Percentiles rank a stretch among this genome's conserved stretches.
phyloP scores from a whole-genome alignment of 2,113 vertebrate species.

The Clupea harengus region DNA sequence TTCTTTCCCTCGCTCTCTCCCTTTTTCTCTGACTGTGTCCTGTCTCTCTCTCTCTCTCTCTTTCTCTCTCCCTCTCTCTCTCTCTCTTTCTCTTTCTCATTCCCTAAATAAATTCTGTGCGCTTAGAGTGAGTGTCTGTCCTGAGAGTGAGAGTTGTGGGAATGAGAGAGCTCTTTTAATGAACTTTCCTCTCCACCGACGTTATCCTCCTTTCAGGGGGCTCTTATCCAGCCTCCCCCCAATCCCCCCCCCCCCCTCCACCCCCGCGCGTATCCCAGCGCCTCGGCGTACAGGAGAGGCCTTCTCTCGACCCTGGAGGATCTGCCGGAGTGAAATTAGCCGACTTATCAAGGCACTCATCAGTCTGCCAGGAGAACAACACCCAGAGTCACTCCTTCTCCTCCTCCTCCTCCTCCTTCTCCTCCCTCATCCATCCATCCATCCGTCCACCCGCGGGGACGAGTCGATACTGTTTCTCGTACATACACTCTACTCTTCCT shows the following conservation, averaged over 20 bases:
- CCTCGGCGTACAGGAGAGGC: background rate
- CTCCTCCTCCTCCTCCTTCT: background rate
- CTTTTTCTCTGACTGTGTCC: background rate
- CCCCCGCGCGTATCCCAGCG: background rate
- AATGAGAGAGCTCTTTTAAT: background rate
- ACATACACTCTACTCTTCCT: background rate
- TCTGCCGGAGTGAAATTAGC: background rate
- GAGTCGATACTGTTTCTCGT: background rate
- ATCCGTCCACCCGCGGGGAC: background rate
- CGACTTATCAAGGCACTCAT: slow-evolving; percentile 11
- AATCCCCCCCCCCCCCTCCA: background rate
- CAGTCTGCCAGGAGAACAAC: background rate
- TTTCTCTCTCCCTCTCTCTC: slow-evolving; percentile 43
- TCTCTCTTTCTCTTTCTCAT: slow-evolving; percentile 11
- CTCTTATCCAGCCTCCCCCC: background rate
- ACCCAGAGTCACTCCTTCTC: background rate
- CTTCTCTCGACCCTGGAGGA: background rate
- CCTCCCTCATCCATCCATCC: background rate
- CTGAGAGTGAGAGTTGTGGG: background rate
- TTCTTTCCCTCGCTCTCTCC: background rate
- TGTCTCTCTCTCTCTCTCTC: background rate
- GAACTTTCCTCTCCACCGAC: background rate
- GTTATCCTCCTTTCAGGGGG: background rate
- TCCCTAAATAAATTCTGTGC: background rate
- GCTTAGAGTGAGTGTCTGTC: background rate